Evolutionary conservation across 1,140 invertebrate genomes (phyloP).

Genomic region (Macrosteles quadrilineatus): DNA sequence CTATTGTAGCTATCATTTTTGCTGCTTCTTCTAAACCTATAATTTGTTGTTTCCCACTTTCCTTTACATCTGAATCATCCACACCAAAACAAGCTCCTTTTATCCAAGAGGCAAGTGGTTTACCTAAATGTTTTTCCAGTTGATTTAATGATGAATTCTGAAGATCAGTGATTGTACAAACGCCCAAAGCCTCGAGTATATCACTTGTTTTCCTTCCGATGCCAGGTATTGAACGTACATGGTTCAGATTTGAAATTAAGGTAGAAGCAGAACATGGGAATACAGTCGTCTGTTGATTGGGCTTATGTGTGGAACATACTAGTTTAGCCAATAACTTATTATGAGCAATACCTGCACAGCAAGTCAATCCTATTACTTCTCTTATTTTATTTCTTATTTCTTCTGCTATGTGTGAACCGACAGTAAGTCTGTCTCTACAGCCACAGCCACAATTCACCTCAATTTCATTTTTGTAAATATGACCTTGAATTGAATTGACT

Average conservation of each 20-base stretch:
- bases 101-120: conserved; percentile 65
- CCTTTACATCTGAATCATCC: conserved; percentile 68
- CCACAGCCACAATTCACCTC: conserved; percentile 66
- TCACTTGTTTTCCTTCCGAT: conserved; percentile 68
- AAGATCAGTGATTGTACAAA: conserved; percentile 64
- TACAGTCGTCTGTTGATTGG: conserved; percentile 77
- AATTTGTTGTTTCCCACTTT: conserved; percentile 65
- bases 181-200: conserved; percentile 61
- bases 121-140: conserved; percentile 61
- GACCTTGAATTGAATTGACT: conserved; percentile 50
- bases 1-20: conserved; percentile 65
- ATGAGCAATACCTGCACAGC: conserved; percentile 78
- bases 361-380: conserved; percentile 68
- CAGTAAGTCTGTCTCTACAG: conserved; percentile 63
- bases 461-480: conserved; percentile 55
- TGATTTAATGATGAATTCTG: conserved; percentile 61
- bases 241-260: conserved; percentile 63
- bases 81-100: conserved; percentile 69
- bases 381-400: conserved; percentile 68
- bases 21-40: conserved; percentile 77
- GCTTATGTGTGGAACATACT: conserved; percentile 69
- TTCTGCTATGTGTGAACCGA: conserved; percentile 67
- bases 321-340: conserved; percentile 84
- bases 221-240: conserved; percentile 66
- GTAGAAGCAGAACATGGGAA: conserved; percentile 64